A percentile compares a stretch with the other conserved stretches of the same genome.
phyloP scores from a whole-genome alignment of 2,113 vertebrate species.

The Upupa epops region DNA sequence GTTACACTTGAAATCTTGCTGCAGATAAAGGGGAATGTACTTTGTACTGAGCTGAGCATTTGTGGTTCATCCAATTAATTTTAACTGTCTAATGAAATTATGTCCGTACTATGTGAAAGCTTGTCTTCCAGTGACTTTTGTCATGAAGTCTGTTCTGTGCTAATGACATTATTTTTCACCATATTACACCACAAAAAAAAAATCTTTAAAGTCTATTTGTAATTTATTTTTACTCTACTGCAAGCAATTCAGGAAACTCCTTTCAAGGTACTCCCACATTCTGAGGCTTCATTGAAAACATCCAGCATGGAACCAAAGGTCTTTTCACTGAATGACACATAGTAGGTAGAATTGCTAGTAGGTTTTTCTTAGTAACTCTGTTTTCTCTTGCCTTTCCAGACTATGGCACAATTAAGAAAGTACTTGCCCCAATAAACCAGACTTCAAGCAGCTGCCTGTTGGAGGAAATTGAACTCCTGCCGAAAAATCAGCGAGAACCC shows the following conservation, averaged over 20 bases:
- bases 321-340: neutral
- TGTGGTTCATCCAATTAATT: neutral
- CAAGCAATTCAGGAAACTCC: neutral
- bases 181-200: neutral
- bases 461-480: slow-evolving; percentile 92
- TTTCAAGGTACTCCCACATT: neutral
- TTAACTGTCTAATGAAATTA: neutral
- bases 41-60: neutral
- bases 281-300: neutral
- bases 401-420: slow-evolving; percentile 94
- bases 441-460: slow-evolving; percentile 88
- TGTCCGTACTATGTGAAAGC: neutral
- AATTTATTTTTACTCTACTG: neutral
- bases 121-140: neutral
- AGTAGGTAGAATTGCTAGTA: neutral
- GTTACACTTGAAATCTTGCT: neutral
- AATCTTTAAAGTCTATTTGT: neutral
- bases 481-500: slow-evolving; percentile 80
- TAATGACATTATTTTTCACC: neutral
- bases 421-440: slow-evolving; percentile 89
- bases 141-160: neutral
- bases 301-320: neutral
- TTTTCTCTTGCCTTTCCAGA: slow-evolving; percentile 74
- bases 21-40: neutral
- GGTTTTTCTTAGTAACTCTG: neutral